These are phyloP conservation scores for Lasioglossum calceatum DNA, from an alignment of 2,888 invertebrate genomes.

Conservation along the genomic window DNA sequence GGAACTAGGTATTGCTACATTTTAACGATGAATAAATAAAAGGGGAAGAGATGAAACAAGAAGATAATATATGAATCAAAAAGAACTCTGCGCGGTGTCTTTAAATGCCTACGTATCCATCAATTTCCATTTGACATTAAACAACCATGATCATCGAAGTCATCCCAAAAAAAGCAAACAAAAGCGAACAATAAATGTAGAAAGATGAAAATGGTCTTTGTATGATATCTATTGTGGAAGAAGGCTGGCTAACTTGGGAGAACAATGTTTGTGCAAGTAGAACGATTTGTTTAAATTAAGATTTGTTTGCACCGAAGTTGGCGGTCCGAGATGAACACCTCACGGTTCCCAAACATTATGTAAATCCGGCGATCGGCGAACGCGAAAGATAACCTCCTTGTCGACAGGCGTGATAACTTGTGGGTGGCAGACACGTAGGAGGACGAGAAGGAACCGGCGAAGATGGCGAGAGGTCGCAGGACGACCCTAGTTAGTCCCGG, in stretches of 20 bases:
- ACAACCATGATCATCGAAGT: no score
- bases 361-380: slow-evolving; percentile 77
- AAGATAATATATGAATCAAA: no score
- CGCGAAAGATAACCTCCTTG: slow-evolving; percentile 74
- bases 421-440: slow-evolving; percentile 56
- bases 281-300: slow-evolving; percentile 6
- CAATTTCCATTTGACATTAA: no score
- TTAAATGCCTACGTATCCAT: no score
- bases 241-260: background rate
- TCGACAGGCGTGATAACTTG: slow-evolving; percentile 68
- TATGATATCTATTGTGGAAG: background rate
- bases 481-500: slow-evolving; percentile 77
- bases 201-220: background rate
- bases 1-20: no score
- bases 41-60: no score
- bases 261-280: background rate
- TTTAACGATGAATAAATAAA: no score
- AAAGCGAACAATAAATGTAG: background rate
- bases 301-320: background rate
- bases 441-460: slow-evolving; percentile 66
- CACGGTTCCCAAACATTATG: slow-evolving; percentile 69
- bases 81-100: no score
- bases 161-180: background rate
- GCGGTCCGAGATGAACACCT: slow-evolving; percentile 15
- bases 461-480: slow-evolving; percentile 73